Conservation (phyloP, 2,888 invertebrate genomes). For the Leptinotarsa peninsularis region DNA sequence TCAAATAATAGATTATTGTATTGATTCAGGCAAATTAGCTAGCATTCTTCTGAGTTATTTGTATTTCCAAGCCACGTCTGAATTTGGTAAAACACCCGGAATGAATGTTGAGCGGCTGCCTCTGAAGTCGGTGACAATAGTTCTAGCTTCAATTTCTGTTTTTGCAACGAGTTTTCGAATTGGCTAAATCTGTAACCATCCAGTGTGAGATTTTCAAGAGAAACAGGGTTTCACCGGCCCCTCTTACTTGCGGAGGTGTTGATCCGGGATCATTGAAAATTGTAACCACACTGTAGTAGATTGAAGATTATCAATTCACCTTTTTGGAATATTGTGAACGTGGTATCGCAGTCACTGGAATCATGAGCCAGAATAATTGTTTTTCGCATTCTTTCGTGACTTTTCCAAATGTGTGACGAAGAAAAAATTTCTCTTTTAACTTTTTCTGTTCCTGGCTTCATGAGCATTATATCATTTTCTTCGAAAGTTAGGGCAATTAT, state of each 20-base stretch:
- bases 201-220: background rate
- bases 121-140: background rate
- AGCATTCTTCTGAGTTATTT: background rate
- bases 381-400: too few species aligned
- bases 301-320: background rate
- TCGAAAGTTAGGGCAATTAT: background rate
- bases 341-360: background rate
- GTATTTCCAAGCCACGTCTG: background rate
- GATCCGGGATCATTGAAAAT: background rate
- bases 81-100: background rate
- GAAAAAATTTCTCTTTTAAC: background rate
- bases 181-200: background rate
- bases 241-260: background rate
- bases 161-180: background rate
- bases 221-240: background rate
- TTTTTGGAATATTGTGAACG: background rate
- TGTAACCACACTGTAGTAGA: background rate
- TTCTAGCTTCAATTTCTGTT: background rate
- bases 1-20: background rate
- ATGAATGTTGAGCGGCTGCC: slow-evolving; percentile 3
- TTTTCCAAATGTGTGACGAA: background rate
- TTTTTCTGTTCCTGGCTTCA: background rate
- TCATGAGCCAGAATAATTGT: too few species aligned
- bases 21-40: background rate
- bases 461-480: background rate